Evolutionary conservation across 1,140 invertebrate species (phyloP).

Genomic region (Drosophila bocki): DNA sequence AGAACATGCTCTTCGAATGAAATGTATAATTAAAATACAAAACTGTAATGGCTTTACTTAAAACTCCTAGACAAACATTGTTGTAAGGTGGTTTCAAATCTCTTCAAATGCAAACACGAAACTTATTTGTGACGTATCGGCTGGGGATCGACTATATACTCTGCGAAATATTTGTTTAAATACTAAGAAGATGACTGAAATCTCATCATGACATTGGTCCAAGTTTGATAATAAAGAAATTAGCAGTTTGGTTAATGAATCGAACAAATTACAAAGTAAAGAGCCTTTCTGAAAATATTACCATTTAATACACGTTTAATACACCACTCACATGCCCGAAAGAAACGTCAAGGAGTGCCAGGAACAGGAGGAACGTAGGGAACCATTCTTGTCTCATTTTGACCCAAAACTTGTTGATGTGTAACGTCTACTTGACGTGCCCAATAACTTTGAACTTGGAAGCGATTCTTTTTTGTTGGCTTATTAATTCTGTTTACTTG

Average conservation of each 20-base stretch:
- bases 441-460: slow-evolving; percentile 60
- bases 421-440: neutral
- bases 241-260: neutral
- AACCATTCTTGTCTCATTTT: slow-evolving; percentile 1
- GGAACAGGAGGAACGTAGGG: neutral
- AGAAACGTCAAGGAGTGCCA: slow-evolving; percentile 2
- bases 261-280: no score
- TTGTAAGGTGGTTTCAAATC: neutral
- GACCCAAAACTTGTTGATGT: neutral
- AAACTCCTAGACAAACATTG: neutral
- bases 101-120: slow-evolving; percentile 1
- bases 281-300: neutral
- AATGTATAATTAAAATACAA: neutral
- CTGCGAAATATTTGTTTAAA: neutral
- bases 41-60: neutral
- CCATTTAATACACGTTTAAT: neutral
- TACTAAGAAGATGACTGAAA: neutral
- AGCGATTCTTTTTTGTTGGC: slow-evolving; percentile 50
- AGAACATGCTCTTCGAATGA: neutral
- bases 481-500: slow-evolving; percentile 44
- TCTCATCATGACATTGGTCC: neutral
- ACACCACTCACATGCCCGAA: slow-evolving; percentile 9
- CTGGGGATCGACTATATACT: slow-evolving; percentile 5
- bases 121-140: slow-evolving; percentile 4
- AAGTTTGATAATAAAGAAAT: neutral